phyloP scores from a whole-genome alignment of 2,113 vertebrate genomes.

The Perccottus glenii region DNA sequence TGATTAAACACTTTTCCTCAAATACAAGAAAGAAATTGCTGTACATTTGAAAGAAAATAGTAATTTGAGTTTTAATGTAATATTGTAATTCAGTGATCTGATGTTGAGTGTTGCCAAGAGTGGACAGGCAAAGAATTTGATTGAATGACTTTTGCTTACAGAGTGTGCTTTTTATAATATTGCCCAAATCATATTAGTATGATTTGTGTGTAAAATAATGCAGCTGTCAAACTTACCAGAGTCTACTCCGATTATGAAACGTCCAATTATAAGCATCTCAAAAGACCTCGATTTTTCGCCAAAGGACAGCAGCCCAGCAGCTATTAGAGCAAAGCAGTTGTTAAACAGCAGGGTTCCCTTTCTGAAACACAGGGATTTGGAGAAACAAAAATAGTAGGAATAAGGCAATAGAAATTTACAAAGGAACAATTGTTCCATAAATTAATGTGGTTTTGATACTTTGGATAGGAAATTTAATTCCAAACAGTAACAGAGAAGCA shows the following conservation, averaged over 20 bases:
- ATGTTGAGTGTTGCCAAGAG: too few relatives aligned
- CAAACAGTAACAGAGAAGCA: too few relatives aligned
- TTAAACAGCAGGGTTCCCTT: slow-evolving; percentile 88
- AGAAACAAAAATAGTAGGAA: background rate
- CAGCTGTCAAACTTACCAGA: slow-evolving; percentile 83
- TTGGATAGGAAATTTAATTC: too few relatives aligned
- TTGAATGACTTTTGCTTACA: too few relatives aligned
- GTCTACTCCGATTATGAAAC: slow-evolving; percentile 88
- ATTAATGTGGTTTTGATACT: too few relatives aligned
- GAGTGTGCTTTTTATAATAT: background rate
- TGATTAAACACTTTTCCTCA: too few relatives aligned
- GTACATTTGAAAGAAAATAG: too few relatives aligned
- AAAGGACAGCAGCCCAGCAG: slow-evolving; percentile 85
- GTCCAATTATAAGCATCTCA: slow-evolving; percentile 93
- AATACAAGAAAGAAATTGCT: too few relatives aligned
- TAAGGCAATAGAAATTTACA: background rate
- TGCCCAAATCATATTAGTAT: slow-evolving; percentile 1
- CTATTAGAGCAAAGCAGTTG: slow-evolving; percentile 85
- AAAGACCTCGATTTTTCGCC: slow-evolving; percentile 82
- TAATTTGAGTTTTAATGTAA: too few relatives aligned
- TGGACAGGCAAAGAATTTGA: too few relatives aligned
- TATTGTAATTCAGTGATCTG: too few relatives aligned
- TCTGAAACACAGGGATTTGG: slow-evolving; percentile 70
- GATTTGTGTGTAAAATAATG: background rate
- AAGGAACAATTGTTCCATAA: too few relatives aligned